phyloP scores from a whole-genome alignment of 1,140 invertebrate species.

The Himalopsyche phryganea region DNA sequence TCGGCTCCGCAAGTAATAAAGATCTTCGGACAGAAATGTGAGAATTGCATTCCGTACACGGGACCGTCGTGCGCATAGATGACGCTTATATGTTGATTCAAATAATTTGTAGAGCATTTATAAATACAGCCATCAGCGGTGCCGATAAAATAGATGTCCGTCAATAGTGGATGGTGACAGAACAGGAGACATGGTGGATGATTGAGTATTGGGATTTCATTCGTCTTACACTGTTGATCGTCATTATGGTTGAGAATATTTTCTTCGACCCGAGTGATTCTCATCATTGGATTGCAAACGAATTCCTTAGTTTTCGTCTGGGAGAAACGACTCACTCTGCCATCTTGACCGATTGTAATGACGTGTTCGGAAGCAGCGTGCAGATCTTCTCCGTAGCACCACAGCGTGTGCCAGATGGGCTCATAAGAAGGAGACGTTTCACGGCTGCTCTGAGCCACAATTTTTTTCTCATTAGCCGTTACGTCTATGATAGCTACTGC shows the following conservation, averaged over 20 bases:
- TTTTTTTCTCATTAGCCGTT: conserved; percentile 48
- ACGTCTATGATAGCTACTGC: conserved; percentile 70
- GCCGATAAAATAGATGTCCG: conserved; percentile 71
- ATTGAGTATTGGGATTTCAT: conserved; percentile 53
- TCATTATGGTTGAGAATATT: conserved; percentile 56
- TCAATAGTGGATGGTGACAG: conserved; percentile 61
- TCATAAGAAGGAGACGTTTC: conserved; percentile 58
- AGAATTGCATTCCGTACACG: conserved; percentile 73
- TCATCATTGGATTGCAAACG: conserved; percentile 58
- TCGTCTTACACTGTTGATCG: conserved; percentile 44
- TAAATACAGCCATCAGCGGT: conserved; percentile 81
- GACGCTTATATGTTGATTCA: conserved; percentile 65
- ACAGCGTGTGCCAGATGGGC: conserved; percentile 63
- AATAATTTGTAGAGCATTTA: conserved; percentile 65
- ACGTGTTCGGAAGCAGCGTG: conserved; percentile 46
- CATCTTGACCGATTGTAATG: conserved; percentile 56
- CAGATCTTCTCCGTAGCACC: conserved; percentile 51
- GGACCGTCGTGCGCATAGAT: conserved; percentile 76
- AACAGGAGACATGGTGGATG: conserved; percentile 61
- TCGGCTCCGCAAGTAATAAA: conserved; percentile 82
- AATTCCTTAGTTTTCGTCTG: conserved; percentile 54
- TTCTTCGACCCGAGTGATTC: conserved; percentile 59
- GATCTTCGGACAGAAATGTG: conserved; percentile 71
- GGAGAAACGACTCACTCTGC: conserved; percentile 55
- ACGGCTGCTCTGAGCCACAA: conserved; percentile 54